phyloP scores from a whole-genome alignment of 2,888 invertebrate genomes.

The Dichetophora obliterata region DNA sequence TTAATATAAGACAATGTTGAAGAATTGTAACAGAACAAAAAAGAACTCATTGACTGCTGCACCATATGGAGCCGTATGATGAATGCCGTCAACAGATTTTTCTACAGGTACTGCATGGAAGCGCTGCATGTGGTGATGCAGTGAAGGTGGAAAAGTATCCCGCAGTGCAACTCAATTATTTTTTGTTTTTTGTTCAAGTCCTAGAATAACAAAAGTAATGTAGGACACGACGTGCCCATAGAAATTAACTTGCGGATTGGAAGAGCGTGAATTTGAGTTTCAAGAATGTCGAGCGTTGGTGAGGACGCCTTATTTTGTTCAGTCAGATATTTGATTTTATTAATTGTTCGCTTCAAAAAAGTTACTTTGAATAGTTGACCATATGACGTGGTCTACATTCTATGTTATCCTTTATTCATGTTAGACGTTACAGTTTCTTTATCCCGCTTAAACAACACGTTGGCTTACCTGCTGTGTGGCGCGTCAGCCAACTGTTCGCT shows the following conservation, averaged over 20 bases:
- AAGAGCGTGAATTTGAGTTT: too few relatives aligned
- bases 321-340: not conserved
- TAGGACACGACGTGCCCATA: not conserved
- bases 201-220: not conserved
- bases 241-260: too few relatives aligned
- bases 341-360: not conserved
- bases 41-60: conserved; percentile 11
- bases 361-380: not conserved
- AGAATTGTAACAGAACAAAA: not conserved
- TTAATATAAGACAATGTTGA: not conserved
- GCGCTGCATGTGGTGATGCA: not conserved
- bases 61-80: conserved; percentile 28
- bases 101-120: not conserved
- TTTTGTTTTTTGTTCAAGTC: too few relatives aligned
- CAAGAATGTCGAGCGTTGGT: not conserved
- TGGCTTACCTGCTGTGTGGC: conserved; percentile 10
- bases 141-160: conserved; percentile 3
- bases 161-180: conserved; percentile 2
- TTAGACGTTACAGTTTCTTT: not conserved
- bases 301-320: not conserved
- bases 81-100: conserved; percentile 15
- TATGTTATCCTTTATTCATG: not conserved
- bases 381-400: conserved; percentile 11
- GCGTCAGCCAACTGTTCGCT: not conserved
- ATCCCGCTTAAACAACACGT: not conserved